These are phyloP conservation scores for Scaptodrosophila latifasciaeformis DNA, from an alignment of 2,888 invertebrate species.

Conservation along the genomic window DNA sequence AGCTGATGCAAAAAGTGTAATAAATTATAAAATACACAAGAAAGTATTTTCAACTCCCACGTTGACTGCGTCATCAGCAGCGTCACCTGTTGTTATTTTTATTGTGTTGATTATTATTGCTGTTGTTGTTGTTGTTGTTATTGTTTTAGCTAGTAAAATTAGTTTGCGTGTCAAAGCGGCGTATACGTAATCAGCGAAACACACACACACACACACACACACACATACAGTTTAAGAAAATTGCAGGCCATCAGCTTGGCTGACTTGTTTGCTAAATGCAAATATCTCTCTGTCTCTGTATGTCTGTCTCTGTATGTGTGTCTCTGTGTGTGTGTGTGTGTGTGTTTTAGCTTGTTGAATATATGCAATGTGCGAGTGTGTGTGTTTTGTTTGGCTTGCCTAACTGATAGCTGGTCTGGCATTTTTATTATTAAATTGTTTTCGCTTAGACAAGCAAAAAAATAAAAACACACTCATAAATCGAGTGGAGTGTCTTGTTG, in stretches of 20 bases:
- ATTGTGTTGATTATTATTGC: background rate
- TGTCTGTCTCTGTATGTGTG: background rate
- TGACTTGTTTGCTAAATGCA: background rate
- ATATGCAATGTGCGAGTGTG: conserved; percentile 10
- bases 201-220: background rate
- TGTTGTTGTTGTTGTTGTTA: background rate
- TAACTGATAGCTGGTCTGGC: too few species aligned
- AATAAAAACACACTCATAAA: background rate
- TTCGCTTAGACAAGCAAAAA: background rate
- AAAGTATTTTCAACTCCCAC: conserved; percentile 2
- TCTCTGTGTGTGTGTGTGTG: conserved; percentile 6
- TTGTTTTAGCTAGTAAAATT: conserved; percentile 2
- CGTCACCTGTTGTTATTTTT: conserved; percentile 8
- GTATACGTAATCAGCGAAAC: conserved; percentile 31
- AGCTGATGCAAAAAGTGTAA: too few species aligned
- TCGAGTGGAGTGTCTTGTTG: conserved; percentile 34
- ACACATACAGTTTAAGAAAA: background rate
- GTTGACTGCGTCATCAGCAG: background rate
- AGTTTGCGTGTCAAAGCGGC: conserved; percentile 14
- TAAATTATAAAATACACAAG: too few species aligned
- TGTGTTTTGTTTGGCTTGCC: conserved; percentile 31
- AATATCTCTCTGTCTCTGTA: background rate
- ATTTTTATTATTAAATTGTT: conserved; percentile 3
- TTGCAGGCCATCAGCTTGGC: conserved; percentile 15
- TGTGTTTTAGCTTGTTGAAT: conserved; percentile 3